phyloP scores from a whole-genome alignment of 2,797 vertebrate genomes.

The Acipenser transmontanus region DNA sequence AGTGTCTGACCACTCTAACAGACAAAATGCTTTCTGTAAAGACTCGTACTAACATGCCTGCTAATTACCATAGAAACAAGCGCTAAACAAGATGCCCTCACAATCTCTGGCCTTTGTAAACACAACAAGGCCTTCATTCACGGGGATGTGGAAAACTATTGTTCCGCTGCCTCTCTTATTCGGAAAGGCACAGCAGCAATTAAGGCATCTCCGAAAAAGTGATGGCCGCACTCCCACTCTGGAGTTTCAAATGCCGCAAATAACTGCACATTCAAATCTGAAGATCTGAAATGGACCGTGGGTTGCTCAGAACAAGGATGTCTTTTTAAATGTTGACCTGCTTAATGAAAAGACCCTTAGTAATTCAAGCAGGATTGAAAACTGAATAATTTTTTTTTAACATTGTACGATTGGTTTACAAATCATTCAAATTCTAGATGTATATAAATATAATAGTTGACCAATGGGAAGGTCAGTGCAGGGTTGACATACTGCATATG shows the following conservation, averaged over 20 bases:
- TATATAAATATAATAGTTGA: no score
- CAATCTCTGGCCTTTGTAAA: slow-evolving; percentile 87
- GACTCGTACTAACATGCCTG: slow-evolving; percentile 47
- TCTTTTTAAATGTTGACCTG: slow-evolving; percentile 45
- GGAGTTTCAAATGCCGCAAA: slow-evolving; percentile 47
- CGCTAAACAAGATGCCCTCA: slow-evolving; percentile 75
- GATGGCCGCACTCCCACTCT: slow-evolving; percentile 47
- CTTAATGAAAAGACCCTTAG: background rate
- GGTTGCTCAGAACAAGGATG: slow-evolving; percentile 50
- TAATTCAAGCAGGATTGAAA: slow-evolving; percentile 15
- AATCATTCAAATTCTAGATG: no score
- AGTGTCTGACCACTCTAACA: slow-evolving; percentile 36
- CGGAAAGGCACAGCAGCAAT: slow-evolving; percentile 67
- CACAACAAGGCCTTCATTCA: slow-evolving; percentile 84
- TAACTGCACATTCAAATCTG: slow-evolving; percentile 44
- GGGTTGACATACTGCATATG: no score
- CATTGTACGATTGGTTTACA: background rate
- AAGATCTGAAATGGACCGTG: slow-evolving; percentile 45
- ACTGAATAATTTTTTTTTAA: slow-evolving; percentile 10
- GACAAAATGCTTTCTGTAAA: slow-evolving; percentile 56
- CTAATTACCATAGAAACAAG: slow-evolving; percentile 70
- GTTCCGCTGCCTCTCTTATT: slow-evolving; percentile 84
- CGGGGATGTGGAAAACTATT: slow-evolving; percentile 79
- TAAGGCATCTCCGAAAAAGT: slow-evolving; percentile 55
- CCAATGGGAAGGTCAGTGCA: no score